Evolutionary conservation across 1,140 invertebrate genomes (phyloP), one percentile per base, ranked within the genome.

Genomic region (Cydia amplana): DNA sequence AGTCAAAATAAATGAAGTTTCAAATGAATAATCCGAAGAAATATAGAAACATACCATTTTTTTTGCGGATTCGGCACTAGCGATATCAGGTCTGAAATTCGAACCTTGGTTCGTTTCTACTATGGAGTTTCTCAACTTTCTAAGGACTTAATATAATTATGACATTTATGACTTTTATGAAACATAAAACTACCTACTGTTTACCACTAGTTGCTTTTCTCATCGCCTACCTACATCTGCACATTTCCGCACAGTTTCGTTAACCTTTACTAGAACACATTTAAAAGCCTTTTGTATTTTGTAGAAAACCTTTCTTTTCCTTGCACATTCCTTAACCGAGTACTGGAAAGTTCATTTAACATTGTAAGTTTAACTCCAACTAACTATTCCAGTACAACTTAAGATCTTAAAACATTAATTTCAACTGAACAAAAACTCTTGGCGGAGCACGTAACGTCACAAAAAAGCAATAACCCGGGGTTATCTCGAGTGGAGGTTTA

Each of bases 401-500:
- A 60, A 77, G 78, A 73, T 79, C 63, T 79, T 80, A 77, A 74
- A 80, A 80, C 83, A 82, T 86, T 82, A 82, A 83, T 85, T 80
- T 80, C 65, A 75, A 74, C 64, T 65, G 75, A 79, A 76, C 77
- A 82, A 81, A 78, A 77, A 78, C 75, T 81, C 74, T 70, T 36
- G 65, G 28, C 65, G 65, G 70, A 74, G 74, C 76, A 79, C 74
- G 78, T 79, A 78, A 79, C 77, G 78, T 77, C 77, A 78, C 80
- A 73, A 82, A 81, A 84, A 82, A 79, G 83, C 81, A 85, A 86
- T 86, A 87, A 86, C 79, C 83, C 83, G 78, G 75, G 82, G 74
- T 83, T 83, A 88, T 84, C 85, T 85, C 78, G 72, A 70, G 46
- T 79, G 79, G 78, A 83, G 82, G 81, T 85, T 80, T 77, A 86